A percentile compares a stretch with the other conserved stretches of the same genome.
These are phyloP conservation scores for Gerris buenoi DNA, from an alignment of 1,140 invertebrate species.

Conservation along the genomic window DNA sequence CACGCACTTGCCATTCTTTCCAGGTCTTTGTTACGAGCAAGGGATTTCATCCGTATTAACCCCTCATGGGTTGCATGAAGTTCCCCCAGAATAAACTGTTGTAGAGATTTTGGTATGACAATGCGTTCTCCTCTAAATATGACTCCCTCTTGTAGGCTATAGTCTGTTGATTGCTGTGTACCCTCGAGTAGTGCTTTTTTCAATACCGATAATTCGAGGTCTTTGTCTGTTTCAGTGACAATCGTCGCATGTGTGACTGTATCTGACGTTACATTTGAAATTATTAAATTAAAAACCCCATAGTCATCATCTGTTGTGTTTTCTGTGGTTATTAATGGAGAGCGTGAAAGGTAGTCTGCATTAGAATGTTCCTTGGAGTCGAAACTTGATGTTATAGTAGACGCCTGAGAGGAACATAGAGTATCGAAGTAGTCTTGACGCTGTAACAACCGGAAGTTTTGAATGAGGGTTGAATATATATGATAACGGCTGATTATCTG, in stretches of 20 bases:
- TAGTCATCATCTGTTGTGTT: background rate
- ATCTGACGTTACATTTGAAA: background rate
- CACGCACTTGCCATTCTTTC: conserved; percentile 21
- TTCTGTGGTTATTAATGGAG: conserved; percentile 18
- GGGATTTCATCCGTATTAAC: conserved; percentile 21
- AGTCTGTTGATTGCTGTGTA: conserved; percentile 1
- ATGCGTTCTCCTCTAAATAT: conserved; percentile 9
- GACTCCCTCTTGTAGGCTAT: conserved; percentile 7
- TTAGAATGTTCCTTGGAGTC: conserved; percentile 20
- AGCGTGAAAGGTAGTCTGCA: conserved; percentile 16
- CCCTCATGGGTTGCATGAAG: conserved; percentile 18
- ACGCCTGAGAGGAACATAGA: conserved; percentile 27
- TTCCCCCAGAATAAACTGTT: conserved; percentile 11
- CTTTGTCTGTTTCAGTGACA: conserved; percentile 2
- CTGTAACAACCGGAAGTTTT: conserved; percentile 22
- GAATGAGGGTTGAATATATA: conserved; percentile 20
- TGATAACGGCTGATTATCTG: conserved; percentile 11
- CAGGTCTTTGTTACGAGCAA: conserved; percentile 23
- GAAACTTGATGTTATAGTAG: conserved; percentile 27
- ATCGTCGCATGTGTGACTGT: background rate
- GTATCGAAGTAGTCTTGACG: conserved; percentile 27
- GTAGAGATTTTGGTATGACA: conserved; percentile 13
- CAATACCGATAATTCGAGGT: conserved; percentile 6
- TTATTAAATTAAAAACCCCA: background rate
- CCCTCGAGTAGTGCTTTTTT: background rate